phyloP scores from a whole-genome alignment of 2,797 vertebrate species.

The Morus bassanus region DNA sequence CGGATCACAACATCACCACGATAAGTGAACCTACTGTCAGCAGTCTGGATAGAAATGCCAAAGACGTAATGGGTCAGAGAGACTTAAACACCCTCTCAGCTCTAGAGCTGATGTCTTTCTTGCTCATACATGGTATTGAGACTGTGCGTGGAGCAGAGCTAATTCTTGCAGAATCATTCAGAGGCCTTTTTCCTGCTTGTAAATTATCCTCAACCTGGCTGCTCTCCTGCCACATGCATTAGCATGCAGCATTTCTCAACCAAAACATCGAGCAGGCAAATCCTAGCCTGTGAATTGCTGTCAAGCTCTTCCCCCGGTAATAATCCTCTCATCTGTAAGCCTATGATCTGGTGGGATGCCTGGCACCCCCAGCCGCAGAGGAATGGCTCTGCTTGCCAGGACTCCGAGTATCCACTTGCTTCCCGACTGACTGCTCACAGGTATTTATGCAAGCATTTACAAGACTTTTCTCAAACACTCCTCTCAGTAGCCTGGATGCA shows the following conservation, averaged over 20 bases:
- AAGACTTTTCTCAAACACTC: accelerated
- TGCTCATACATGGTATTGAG: accelerated
- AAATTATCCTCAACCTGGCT: not conserved
- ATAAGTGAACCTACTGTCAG: not conserved
- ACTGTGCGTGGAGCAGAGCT: not conserved
- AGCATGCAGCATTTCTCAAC: not conserved
- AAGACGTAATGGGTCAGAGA: not conserved
- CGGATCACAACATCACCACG: accelerated
- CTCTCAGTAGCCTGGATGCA: not conserved
- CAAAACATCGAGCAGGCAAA: not conserved
- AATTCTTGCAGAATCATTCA: constrained; percentile 21
- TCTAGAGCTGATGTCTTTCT: not conserved
- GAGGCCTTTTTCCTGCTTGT: not conserved
- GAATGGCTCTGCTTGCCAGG: not conserved
- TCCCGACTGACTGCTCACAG: not conserved
- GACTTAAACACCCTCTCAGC: not conserved
- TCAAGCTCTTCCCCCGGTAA: not conserved
- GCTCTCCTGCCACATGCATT: not conserved
- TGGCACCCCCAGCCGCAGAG: not conserved
- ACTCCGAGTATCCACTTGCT: not conserved
- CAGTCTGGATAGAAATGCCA: accelerated
- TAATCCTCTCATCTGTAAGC: not conserved
- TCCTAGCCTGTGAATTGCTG: not conserved
- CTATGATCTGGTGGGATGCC: accelerated
- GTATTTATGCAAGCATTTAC: not conserved